Percentiles rank a stretch among this genome's conserved stretches.
Conservation (phyloP, 92 coral and sea anemone species). For the Actinernus sp. region DNA sequence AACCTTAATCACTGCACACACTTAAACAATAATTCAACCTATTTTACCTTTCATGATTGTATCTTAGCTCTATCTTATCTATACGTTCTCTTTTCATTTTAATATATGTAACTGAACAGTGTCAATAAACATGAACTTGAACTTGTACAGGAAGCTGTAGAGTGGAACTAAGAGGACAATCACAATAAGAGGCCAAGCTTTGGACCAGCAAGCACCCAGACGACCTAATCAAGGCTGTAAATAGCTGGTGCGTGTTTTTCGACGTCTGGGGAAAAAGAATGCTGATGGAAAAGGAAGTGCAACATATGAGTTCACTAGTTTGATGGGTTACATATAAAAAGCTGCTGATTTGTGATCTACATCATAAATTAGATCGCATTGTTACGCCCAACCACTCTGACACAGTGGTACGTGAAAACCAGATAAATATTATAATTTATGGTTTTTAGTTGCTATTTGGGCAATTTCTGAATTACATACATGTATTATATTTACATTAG, state of each 20-base stretch:
- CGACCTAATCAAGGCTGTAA: constrained; percentile 44
- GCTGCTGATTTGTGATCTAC: constrained; percentile 42
- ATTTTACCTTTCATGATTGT: no score
- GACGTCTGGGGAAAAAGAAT: constrained; percentile 64
- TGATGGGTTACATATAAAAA: constrained; percentile 71
- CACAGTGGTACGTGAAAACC: constrained; percentile 51
- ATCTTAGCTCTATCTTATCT: no score
- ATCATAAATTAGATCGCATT: constrained; percentile 53
- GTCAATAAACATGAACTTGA: no score
- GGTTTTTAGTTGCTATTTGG: no score
- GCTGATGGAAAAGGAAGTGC: constrained; percentile 73
- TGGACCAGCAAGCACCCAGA: constrained; percentile 33
- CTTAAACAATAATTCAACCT: no score
- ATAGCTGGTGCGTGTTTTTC: constrained; percentile 70
- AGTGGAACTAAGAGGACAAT: constrained; percentile 62
- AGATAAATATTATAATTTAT: constrained; percentile 49
- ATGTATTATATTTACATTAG: no score
- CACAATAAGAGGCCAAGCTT: constrained; percentile 51
- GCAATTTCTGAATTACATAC: no score
- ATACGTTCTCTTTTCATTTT: no score
- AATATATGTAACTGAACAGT: no score
- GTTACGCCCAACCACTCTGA: constrained; percentile 47
- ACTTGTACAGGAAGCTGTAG: constrained; percentile 48
- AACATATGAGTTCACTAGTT: constrained; percentile 57
- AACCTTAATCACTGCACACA: no score